Conservation (phyloP, 2,797 vertebrate species). For the Sylvilagus floridanus region DNA sequence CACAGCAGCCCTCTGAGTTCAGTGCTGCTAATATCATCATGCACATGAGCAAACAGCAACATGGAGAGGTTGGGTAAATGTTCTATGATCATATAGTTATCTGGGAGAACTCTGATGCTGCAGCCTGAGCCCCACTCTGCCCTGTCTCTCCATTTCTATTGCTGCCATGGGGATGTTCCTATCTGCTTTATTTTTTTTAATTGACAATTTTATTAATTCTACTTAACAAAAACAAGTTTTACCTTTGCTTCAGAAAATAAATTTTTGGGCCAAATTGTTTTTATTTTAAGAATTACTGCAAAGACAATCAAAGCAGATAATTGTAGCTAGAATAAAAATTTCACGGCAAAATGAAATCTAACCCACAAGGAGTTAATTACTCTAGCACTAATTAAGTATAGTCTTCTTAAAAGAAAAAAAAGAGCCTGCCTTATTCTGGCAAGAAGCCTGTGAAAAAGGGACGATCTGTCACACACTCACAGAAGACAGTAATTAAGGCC, state of each 20-base stretch:
- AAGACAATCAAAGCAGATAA: conserved; percentile 52
- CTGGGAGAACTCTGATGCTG: not conserved
- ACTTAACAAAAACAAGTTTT: not conserved
- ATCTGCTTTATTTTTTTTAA: not conserved
- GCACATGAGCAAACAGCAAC: not conserved
- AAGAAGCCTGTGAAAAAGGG: conserved; percentile 83
- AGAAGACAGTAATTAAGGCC: conserved; percentile 87
- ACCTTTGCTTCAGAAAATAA: conserved; percentile 14
- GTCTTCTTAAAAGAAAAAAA: conserved; percentile 76
- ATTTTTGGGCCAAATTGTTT: conserved; percentile 51
- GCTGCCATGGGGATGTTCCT: not conserved
- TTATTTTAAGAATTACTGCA: conserved; percentile 61
- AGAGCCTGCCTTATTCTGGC: conserved; percentile 83
- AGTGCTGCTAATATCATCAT: not conserved
- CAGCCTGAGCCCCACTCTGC: not conserved
- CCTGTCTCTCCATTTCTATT: not conserved
- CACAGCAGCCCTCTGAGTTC: not conserved
- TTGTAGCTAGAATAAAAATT: conserved; percentile 68
- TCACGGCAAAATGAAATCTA: conserved; percentile 70
- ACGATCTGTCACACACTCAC: conserved; percentile 85
- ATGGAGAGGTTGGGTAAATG: not conserved
- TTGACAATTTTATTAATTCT: conserved; percentile 46
- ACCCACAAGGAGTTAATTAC: conserved; percentile 82
- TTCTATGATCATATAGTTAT: not conserved
- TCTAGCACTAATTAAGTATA: conserved; percentile 85